Evolutionary conservation across 2,797 vertebrate species (phyloP).

Genomic region (Arrhamphus sclerolepis): DNA sequence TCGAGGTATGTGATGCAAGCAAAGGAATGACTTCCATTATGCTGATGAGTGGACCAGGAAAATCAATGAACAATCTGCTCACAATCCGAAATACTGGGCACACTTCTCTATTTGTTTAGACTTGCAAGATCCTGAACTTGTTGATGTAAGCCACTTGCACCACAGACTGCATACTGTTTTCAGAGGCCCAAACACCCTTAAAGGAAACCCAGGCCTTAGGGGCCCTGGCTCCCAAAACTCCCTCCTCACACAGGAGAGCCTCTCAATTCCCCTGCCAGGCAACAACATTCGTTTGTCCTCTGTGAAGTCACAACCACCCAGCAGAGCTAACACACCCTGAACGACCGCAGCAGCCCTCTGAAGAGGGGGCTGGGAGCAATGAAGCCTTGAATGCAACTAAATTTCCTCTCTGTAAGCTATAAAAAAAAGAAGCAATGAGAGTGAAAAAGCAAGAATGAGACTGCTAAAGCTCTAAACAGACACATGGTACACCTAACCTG

Average conservation of each 20-base stretch:
- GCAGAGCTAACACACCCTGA: slow-evolving; percentile 53
- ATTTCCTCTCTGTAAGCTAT: slow-evolving; percentile 69
- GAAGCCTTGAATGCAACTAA: slow-evolving; percentile 69
- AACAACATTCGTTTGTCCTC: slow-evolving; percentile 81
- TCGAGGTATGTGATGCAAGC: slow-evolving; percentile 24
- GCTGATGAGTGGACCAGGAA: slow-evolving; percentile 26
- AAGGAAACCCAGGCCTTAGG: slow-evolving; percentile 60
- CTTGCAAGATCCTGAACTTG: slow-evolving; percentile 52
- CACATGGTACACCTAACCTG: slow-evolving; percentile 50
- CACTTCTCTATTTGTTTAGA: slow-evolving; percentile 71
- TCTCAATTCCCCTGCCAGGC: slow-evolving; percentile 72
- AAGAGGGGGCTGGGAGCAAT: slow-evolving; percentile 64
- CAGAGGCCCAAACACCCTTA: slow-evolving; percentile 50
- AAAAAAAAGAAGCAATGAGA: slow-evolving; percentile 81
- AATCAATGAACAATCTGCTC: slow-evolving; percentile 50
- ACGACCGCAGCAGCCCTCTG: slow-evolving; percentile 41
- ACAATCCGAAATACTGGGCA: slow-evolving; percentile 52
- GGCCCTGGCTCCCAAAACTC: slow-evolving; percentile 59
- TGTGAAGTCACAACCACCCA: slow-evolving; percentile 55
- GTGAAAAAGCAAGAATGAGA: slow-evolving; percentile 56
- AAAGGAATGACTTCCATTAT: slow-evolving; percentile 37
- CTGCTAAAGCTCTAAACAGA: slow-evolving; percentile 32
- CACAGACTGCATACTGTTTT: slow-evolving; percentile 74
- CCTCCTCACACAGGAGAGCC: slow-evolving; percentile 59
- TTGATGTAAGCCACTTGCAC: slow-evolving; percentile 56